Percentiles rank a stretch among this genome's conserved stretches.
phyloP scores from a whole-genome alignment of 2,797 vertebrate species.

The Pipistrellus pygmaeus region DNA sequence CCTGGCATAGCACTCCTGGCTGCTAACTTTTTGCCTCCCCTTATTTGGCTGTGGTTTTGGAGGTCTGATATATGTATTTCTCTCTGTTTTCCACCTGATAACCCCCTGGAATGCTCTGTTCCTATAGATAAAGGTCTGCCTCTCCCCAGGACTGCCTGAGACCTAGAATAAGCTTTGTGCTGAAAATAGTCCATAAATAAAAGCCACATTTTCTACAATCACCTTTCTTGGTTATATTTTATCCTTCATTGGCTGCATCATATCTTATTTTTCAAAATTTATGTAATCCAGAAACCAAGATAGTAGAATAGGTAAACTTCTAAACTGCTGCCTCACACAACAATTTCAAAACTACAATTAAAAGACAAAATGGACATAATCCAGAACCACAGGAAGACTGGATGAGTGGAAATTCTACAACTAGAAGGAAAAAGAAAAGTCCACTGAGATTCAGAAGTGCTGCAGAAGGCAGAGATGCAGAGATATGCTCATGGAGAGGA shows the following conservation, averaged over 20 bases:
- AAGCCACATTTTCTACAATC: slow-evolving; percentile 10
- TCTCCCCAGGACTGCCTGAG: background rate
- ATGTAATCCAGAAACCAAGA: background rate
- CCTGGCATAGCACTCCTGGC: background rate
- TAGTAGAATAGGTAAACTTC: too few relatives aligned
- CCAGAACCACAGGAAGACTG: too few relatives aligned
- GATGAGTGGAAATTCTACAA: too few relatives aligned
- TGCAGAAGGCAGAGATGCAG: too few relatives aligned
- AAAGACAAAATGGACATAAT: too few relatives aligned
- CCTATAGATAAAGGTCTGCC: background rate
- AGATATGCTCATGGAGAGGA: fast-evolving
- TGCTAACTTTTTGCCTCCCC: background rate
- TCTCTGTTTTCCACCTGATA: background rate
- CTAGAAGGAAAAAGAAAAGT: too few relatives aligned
- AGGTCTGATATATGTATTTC: background rate
- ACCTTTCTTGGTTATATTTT: slow-evolving; percentile 2
- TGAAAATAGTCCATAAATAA: background rate
- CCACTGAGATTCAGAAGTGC: too few relatives aligned
- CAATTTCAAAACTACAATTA: too few relatives aligned
- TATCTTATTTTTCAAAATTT: slow-evolving; percentile 36
- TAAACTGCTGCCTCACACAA: too few relatives aligned
- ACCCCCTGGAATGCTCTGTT: background rate
- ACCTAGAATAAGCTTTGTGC: background rate
- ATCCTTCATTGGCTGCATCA: background rate
- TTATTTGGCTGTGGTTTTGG: background rate